Evolutionary conservation across 1,140 invertebrate genomes (phyloP).

Genomic region (Drosophila ambigua): DNA sequence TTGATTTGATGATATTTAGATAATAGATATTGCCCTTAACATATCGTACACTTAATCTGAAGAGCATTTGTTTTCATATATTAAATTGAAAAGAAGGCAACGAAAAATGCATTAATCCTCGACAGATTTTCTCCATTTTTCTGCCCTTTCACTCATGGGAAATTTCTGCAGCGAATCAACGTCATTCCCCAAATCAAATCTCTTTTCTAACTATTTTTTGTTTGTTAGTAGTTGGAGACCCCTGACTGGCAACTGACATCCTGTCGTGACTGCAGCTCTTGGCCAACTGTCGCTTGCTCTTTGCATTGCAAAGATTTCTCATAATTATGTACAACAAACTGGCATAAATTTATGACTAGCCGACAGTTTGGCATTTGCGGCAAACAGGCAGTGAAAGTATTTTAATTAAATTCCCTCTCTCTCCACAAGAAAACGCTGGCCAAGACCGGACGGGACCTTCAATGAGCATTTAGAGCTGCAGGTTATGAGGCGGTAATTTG

Average conservation of each 20-base stretch:
- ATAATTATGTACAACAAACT: constrained; percentile 63
- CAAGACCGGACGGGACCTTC: constrained; percentile 20
- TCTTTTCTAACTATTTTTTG: constrained; percentile 1
- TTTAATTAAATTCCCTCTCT: constrained; percentile 64
- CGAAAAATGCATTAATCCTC: too few relatives aligned
- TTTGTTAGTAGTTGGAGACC: too few relatives aligned
- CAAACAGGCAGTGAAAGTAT: constrained; percentile 73
- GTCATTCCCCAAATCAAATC: background rate
- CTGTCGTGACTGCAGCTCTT: constrained; percentile 9
- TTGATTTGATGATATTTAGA: constrained; percentile 23
- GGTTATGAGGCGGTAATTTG: constrained; percentile 75
- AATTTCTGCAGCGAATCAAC: too few relatives aligned
- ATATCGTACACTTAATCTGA: background rate
- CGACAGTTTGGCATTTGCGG: constrained; percentile 39
- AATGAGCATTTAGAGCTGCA: constrained; percentile 50
- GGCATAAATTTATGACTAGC: constrained; percentile 50
- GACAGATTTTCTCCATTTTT: too few relatives aligned
- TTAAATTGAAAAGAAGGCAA: too few relatives aligned
- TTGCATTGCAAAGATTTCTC: constrained; percentile 41
- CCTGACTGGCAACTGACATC: background rate
- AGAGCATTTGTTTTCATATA: too few relatives aligned
- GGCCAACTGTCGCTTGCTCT: constrained; percentile 39
- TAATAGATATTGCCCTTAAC: constrained; percentile 10
- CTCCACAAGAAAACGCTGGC: background rate
- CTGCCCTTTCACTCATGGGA: too few relatives aligned